Base-by-base conservation (phyloP, 2,113 vertebrate species). In the Alectura lathami region DNA sequence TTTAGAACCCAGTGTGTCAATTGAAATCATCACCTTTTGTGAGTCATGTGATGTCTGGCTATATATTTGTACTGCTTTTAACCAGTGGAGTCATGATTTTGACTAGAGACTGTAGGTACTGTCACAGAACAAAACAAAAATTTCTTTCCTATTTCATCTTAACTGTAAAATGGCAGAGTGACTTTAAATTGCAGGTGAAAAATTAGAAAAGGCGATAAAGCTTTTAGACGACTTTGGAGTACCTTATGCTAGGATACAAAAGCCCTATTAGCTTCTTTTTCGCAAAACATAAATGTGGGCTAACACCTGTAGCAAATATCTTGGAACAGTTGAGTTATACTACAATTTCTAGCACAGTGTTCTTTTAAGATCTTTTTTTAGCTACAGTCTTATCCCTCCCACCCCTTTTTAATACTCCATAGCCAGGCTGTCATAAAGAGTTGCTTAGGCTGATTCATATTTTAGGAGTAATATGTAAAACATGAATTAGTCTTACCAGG, bases 381-480 rank as follows among this genome's bases (percentile, higher is more conserved):
- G 40, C 48, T 91, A 40, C 16, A 4, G 30, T 24, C 5, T 81
- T 24, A 84, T 93, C 43, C 73, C 26, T 92, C 75, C 45, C 38
- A 66, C 50, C 13, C 26, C 7, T 63, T 83, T 91, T 69, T 69
- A 85, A 89, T 60, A 56, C 32, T 92, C 34, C 34, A 30, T 20
- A 91, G n/a, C 21, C 42, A 72, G 27, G 47, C 47, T 83, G 51
- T 81, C 72, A 94, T 54, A 70, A 81, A 83, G 84, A 83, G 11
- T 17, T 76, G 14, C 45, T 93, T 68, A 67, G 54, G 86, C 77
- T 78, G 30, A 90, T 68, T 96, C 89, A 83, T 4, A 38, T 72
- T 86, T 81, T 63, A 90, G 75, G 11, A 72, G 34, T 70, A 78
- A 40, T 92, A 93, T 21, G 34, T 77, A 95, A 94, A 94, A 88